Base-by-base conservation (phyloP, 2,888 invertebrate genomes). In the Epinotia demarniana region DNA sequence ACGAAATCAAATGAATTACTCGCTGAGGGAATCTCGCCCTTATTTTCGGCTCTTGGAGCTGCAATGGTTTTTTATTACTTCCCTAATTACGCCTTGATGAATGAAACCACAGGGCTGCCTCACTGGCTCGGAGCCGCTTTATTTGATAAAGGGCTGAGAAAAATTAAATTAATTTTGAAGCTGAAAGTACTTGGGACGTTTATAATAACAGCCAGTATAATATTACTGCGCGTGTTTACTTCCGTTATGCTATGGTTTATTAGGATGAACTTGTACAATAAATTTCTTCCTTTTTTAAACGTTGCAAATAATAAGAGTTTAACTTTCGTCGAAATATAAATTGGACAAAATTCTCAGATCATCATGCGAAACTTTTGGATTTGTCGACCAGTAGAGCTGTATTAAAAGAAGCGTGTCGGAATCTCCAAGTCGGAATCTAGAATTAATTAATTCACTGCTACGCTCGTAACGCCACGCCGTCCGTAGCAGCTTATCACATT, bases 51-150 rank as follows among this genome's bases (percentile, higher is more conserved):
- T 19, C 27, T 60, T 60, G 60, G 23, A 27, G 61, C 72, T 43
- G 27, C 66, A 11, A 27, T 23, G 69, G 57, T 74, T 69, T 73
- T 69, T 69, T 69, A 69, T 74, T 69, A 74, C 69, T 62, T 57
- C 46, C 63, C 57, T 74, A 69, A 69, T 74, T 69, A 74, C 68
- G 61, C 46, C 55, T 8, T 74, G 69, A 74, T 57, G 73, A 68
- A 74, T 74, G 73, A 74, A 74, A 69, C 69, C 69, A 46, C 63
- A 62, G 43, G 43, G 62, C 73, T 73, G 53, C 61, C 61, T 46
- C 60, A 55, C 23, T 27, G 23, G 16, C 53, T 64, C 58, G 43
- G 13, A 12, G 58, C 58, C 23, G 57, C 66, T 43, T 55, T 73
- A 68, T 68, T 69, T 73, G 27, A 68, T 63, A 69, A 68, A 68